These are phyloP conservation scores for Idris sp. DNA, from an alignment of 1,140 invertebrate species.

Conservation along the genomic window DNA sequence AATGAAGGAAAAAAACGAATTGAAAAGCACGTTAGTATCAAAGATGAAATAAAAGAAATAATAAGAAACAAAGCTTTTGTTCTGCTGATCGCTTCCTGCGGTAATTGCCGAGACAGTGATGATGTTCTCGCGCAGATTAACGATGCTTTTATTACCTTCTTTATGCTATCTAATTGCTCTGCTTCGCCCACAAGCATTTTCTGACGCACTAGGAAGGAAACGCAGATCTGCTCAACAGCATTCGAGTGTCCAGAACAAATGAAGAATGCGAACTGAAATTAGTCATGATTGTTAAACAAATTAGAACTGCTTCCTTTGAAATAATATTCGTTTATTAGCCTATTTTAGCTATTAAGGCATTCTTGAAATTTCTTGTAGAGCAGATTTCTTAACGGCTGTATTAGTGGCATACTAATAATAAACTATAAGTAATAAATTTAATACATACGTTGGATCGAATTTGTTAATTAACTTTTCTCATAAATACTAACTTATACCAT, in stretches of 20 bases:
- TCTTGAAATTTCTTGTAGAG: constrained; percentile 1
- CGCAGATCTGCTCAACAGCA: constrained; percentile 36
- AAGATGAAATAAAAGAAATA: constrained; percentile 13
- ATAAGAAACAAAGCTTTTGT: constrained; percentile 36
- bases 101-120: constrained; percentile 64
- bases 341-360: constrained; percentile 30
- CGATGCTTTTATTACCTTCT: constrained; percentile 71
- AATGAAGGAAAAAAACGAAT: constrained; percentile 26
- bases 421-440: no score
- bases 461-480: no score
- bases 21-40: constrained; percentile 24
- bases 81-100: constrained; percentile 53
- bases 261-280: constrained; percentile 40
- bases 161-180: constrained; percentile 67
- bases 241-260: constrained; percentile 29
- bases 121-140: constrained; percentile 65
- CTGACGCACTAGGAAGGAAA: constrained; percentile 54
- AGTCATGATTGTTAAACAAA: constrained; percentile 55
- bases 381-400: no score
- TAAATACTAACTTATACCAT: no score
- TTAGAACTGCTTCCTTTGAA: constrained; percentile 46
- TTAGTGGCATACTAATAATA: no score
- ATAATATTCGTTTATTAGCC: constrained; percentile 38
- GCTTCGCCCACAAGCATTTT: constrained; percentile 63
- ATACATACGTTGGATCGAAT: no score